Conservation (phyloP, 2,888 invertebrate species). For the Agrochola macilenta region DNA sequence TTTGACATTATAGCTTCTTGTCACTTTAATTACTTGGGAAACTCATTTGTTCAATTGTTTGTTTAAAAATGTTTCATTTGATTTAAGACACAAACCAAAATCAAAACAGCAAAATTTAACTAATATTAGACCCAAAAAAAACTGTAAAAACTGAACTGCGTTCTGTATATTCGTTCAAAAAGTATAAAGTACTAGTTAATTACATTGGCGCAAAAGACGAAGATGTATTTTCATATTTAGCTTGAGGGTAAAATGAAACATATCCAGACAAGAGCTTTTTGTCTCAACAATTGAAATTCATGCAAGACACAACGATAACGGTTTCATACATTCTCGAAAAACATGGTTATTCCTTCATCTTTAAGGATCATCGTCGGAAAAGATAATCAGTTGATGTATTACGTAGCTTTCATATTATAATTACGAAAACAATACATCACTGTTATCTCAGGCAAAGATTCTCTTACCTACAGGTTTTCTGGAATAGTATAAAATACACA, state of each 20-base stretch:
- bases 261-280: constrained; percentile 13
- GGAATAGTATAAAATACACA: constrained; percentile 22
- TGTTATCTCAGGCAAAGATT: constrained; percentile 4
- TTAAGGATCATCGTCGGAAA: neutral
- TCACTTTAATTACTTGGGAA: neutral
- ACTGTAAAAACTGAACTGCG: neutral
- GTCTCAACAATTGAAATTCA: constrained; percentile 22
- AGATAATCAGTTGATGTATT: constrained; percentile 40
- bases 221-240: constrained; percentile 10
- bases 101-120: neutral
- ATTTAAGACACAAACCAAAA: neutral
- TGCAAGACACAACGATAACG: constrained; percentile 14
- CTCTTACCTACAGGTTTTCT: constrained; percentile 6
- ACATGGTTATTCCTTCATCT: constrained; percentile 4
- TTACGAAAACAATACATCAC: constrained; percentile 52
- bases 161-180: neutral
- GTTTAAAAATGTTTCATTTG: neutral
- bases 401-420: constrained; percentile 27
- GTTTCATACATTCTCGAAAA: constrained; percentile 3
- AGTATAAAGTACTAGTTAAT: constrained; percentile 8
- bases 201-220: neutral
- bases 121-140: neutral
- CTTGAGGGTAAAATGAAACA: constrained; percentile 25
- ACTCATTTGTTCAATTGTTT: neutral
- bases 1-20: constrained; percentile 5